These are phyloP conservation scores for Linhomoeus sp. DNA, from an alignment of 2,888 invertebrate genomes.

Conservation along the genomic window DNA sequence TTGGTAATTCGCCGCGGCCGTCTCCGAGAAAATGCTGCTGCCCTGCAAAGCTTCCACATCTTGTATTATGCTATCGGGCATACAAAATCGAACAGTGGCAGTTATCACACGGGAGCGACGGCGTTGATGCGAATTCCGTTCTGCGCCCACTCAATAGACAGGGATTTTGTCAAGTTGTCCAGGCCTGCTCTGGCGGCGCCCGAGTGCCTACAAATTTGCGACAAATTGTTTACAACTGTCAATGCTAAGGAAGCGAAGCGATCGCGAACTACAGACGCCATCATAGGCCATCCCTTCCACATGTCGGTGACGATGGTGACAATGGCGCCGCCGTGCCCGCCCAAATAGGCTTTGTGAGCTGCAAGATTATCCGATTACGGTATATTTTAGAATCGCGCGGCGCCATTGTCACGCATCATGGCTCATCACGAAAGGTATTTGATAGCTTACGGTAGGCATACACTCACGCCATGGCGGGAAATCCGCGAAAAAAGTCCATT, in stretches of 20 bases:
- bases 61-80: too few species aligned
- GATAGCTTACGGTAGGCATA: too few species aligned
- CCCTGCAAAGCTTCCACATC: slow-evolving; percentile 28
- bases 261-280: slow-evolving; percentile 26
- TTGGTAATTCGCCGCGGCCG: slow-evolving; percentile 35
- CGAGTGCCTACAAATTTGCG: slow-evolving; percentile 29
- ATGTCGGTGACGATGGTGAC: slow-evolving; percentile 36
- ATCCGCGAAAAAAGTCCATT: slow-evolving; percentile 34
- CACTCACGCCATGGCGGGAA: slow-evolving; percentile 32
- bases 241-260: neutral
- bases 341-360: slow-evolving; percentile 34
- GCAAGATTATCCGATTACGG: neutral
- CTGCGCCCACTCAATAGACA: slow-evolving; percentile 35
- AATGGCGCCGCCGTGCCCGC: slow-evolving; percentile 33
- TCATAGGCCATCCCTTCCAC: slow-evolving; percentile 33
- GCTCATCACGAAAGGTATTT: too few species aligned
- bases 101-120: slow-evolving; percentile 32
- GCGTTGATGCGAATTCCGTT: slow-evolving; percentile 34
- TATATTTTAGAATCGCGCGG: too few species aligned
- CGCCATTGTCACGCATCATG: too few species aligned
- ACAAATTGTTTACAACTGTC: neutral
- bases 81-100: too few species aligned
- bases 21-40: slow-evolving; percentile 33
- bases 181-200: slow-evolving; percentile 36
- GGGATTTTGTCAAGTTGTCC: slow-evolving; percentile 34